These are phyloP conservation scores for Cosmorhoe ocellata DNA, from an alignment of 2,888 invertebrate species.

Conservation along the genomic window DNA sequence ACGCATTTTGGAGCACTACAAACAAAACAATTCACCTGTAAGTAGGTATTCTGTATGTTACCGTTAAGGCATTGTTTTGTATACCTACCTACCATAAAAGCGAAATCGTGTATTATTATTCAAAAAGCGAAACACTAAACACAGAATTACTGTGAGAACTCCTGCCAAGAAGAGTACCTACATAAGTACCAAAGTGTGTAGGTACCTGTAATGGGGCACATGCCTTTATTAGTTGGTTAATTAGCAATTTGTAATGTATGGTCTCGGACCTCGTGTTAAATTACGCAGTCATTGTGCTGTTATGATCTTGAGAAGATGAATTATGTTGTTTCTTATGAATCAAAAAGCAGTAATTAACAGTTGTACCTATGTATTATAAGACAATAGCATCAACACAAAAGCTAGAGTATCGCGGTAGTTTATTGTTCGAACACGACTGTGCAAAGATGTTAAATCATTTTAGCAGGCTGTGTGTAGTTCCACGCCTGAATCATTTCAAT, in stretches of 20 bases:
- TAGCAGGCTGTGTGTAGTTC: too few relatives aligned
- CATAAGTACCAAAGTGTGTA: too few relatives aligned
- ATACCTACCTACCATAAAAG: conserved; percentile 32
- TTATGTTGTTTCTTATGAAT: too few relatives aligned
- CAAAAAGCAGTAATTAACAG: too few relatives aligned
- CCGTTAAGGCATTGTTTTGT: conserved; percentile 38
- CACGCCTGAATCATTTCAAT: too few relatives aligned
- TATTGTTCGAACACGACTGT: too few relatives aligned
- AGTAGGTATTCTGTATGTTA: conserved; percentile 22
- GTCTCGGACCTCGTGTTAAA: conserved; percentile 1
- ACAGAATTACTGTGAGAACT: conserved; percentile 37
- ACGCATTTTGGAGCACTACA: conserved; percentile 3
- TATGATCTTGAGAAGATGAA: too few relatives aligned
- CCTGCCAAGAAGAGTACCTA: conserved; percentile 16
- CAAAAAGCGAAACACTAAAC: conserved; percentile 29
- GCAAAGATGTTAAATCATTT: too few relatives aligned
- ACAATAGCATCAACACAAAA: too few relatives aligned
- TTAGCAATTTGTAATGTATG: conserved; percentile 19
- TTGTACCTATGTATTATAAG: too few relatives aligned
- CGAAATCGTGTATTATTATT: conserved; percentile 36
- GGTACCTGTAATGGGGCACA: conserved; percentile 27
- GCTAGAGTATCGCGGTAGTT: too few relatives aligned
- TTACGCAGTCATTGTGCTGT: not conserved
- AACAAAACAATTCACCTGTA: not conserved
- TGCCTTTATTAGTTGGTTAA: conserved; percentile 34